Conservation (phyloP, 2,113 vertebrate species). For the Hippocampus guttulatus region DNA sequence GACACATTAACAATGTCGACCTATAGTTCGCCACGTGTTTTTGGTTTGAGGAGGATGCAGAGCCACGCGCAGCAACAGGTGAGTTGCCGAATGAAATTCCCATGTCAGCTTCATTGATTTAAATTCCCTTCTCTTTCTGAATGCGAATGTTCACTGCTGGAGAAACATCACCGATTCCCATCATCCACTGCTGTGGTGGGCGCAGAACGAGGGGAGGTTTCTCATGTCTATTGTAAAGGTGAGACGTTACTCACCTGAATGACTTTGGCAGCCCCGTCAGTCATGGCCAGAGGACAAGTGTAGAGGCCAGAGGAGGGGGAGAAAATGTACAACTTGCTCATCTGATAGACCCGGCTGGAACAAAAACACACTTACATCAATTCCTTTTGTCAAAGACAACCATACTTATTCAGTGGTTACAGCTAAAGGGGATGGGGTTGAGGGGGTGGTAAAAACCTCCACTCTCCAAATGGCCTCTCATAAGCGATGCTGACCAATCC, state of each 20-base stretch:
- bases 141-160: too few relatives aligned
- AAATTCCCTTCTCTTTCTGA: too few relatives aligned
- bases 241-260: slow-evolving; percentile 71
- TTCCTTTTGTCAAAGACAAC: neutral
- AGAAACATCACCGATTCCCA: too few relatives aligned
- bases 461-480: slow-evolving; percentile 71
- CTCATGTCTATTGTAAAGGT: too few relatives aligned
- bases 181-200: too few relatives aligned
- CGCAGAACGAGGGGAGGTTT: too few relatives aligned
- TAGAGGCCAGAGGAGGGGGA: slow-evolving; percentile 74
- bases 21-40: too few relatives aligned
- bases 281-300: slow-evolving; percentile 83
- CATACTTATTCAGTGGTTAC: neutral
- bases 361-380: slow-evolving; percentile 7
- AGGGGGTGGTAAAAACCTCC: slow-evolving; percentile 64
- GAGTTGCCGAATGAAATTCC: too few relatives aligned
- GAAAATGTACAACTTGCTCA: slow-evolving; percentile 81
- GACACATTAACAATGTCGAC: too few relatives aligned
- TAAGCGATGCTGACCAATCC: slow-evolving; percentile 76
- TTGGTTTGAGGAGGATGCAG: too few relatives aligned
- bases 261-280: slow-evolving; percentile 85
- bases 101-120: too few relatives aligned
- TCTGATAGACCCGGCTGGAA: slow-evolving; percentile 79
- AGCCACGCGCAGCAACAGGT: too few relatives aligned
- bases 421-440: neutral